These are phyloP conservation scores for Deroplatys truncata DNA, from an alignment of 2,888 invertebrate genomes.

Conservation along the genomic window DNA sequence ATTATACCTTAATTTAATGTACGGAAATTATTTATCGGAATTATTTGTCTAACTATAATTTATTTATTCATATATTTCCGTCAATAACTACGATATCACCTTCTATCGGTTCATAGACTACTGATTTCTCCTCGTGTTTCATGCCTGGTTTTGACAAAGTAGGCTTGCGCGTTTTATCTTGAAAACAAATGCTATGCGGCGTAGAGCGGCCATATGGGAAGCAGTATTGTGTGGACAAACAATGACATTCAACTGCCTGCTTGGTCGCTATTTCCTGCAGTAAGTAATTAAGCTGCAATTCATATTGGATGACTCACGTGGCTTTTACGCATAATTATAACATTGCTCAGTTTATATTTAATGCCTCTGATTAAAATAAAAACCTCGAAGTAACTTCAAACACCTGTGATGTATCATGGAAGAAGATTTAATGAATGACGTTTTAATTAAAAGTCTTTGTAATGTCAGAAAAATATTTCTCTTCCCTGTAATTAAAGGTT, in stretches of 20 bases:
- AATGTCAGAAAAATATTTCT: neutral
- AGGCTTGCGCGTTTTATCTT: neutral
- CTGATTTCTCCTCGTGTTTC: too few species aligned
- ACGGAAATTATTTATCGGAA: too few species aligned
- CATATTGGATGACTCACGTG: neutral
- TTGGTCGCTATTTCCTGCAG: neutral
- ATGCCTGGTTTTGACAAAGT: neutral
- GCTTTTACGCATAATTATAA: neutral
- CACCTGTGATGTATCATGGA: neutral
- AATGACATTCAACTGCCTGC: neutral
- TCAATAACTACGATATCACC: too few species aligned
- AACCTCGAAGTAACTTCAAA: neutral
- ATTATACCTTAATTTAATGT: too few species aligned
- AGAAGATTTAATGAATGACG: neutral
- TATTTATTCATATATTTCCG: too few species aligned
- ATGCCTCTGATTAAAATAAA: neutral
- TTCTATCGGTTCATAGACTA: too few species aligned
- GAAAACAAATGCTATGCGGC: neutral
- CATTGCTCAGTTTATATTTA: neutral
- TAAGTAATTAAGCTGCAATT: neutral
- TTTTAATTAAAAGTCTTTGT: neutral
- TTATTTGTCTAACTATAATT: too few species aligned
- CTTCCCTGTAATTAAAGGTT: neutral
- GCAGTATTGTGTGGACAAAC: neutral
- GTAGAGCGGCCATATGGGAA: neutral